A percentile compares a stretch with the other conserved stretches of the same genome.
Evolutionary conservation across 2,113 vertebrate species (phyloP).

Genomic region (Struthidea cinerea): DNA sequence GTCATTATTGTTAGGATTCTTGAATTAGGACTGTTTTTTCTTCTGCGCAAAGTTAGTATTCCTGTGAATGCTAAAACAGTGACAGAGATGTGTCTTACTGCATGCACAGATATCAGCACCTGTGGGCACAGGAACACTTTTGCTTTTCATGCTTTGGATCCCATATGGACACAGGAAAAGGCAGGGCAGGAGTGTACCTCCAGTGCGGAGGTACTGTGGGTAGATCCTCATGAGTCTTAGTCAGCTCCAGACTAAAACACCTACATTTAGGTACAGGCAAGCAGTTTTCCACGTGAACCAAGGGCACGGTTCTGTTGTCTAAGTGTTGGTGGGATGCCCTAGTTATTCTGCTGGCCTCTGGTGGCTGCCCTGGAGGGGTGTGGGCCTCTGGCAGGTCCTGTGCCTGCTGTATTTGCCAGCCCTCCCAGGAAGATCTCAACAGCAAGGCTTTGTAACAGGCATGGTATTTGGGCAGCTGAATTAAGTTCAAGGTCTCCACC

Average conservation of each 20-base stretch:
- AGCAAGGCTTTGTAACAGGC: not conserved
- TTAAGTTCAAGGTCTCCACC: not conserved
- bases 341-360: not conserved
- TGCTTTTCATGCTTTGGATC: not conserved
- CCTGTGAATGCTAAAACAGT: not conserved
- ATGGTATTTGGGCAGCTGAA: not conserved
- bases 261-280: not conserved
- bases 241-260: not conserved
- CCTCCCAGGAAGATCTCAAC: not conserved
- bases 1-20: not conserved
- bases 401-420: not conserved
- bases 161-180: not conserved
- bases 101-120: not conserved
- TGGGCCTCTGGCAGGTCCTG: not conserved
- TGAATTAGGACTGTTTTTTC: not conserved
- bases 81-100: not conserved
- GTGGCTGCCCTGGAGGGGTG: rapidly evolving
- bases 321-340: not conserved
- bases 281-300: not conserved
- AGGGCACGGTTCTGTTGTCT: not conserved
- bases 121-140: not conserved
- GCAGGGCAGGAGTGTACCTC: not conserved
- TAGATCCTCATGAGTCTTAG: not conserved
- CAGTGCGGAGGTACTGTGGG: not conserved
- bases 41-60: not conserved